Base-by-base conservation (phyloP, 2,113 vertebrate species). In the Sardina pilchardus region DNA sequence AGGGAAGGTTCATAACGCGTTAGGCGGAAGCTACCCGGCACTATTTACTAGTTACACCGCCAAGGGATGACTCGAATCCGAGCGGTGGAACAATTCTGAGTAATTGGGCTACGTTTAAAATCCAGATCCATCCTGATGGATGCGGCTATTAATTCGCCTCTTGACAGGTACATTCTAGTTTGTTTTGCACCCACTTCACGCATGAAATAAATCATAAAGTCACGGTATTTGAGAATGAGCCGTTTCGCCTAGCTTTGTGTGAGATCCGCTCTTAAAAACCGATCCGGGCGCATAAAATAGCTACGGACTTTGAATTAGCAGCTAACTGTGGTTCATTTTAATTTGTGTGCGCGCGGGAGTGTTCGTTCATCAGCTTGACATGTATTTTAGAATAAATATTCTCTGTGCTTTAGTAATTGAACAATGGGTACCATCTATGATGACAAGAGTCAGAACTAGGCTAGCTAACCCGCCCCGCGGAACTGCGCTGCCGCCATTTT, bases 61-160 rank as follows among this genome's bases (percentile, higher is more conserved):
- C 12, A 34, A 78, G 71, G 71, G 34, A 78, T 78, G 71, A 78
- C 71, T 78, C 71, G 71, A 78, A 78, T 78, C 10, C 71, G 36
- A 78, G 71, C 71, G 71, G 71, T 78, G 71, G 71, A 78, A 78
- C 71, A 78, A 16, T 78, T 78, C 30, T 36, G 71, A 78, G 71
- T 78, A 78, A 78, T 78, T 78, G 71, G 71, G 71, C 71, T 36
- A 78, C 71, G 34, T 78, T 50, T 91, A 89, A 86, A 89, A 87
- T 84, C 91, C 90, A 85, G 90, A 92, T 89, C 89, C 89, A 90
- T 87, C 89, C 91, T 75, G 75, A 95, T 96, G 95, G 95, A 95
- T 89, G 92, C 93, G 86, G 89, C 91, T 82, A 88, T 93, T 90
- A 95, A 92, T 90, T 92, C 90, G 89, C 89, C 90, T 84, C 90